These are phyloP conservation scores for Mnemiopsis leidyi DNA, from an alignment of 37 sponge, comb jelly and placozoan species.

Conservation along the genomic window DNA sequence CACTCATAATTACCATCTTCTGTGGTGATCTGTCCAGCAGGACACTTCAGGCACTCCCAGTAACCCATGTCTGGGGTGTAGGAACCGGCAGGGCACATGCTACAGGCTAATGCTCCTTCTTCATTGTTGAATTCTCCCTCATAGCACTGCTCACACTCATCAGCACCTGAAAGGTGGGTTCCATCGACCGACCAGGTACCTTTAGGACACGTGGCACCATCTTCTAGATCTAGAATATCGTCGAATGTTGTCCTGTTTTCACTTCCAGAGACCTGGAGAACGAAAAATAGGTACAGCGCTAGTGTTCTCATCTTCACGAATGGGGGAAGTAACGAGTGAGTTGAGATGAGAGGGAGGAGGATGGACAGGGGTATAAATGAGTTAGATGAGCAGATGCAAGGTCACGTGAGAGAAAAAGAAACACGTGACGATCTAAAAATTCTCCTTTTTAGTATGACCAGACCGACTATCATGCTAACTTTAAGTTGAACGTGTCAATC, in stretches of 20 bases:
- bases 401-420: no score
- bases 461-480: background rate
- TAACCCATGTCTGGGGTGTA: conserved; percentile 4
- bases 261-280: background rate
- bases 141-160: background rate
- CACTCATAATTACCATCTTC: background rate
- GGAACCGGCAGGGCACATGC: conserved; percentile 1
- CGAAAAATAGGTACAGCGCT: background rate
- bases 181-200: background rate
- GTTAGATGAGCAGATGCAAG: background rate
- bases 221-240: background rate
- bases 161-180: background rate
- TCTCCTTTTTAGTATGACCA: background rate
- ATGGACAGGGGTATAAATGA: background rate
- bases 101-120: background rate
- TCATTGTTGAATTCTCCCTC: background rate
- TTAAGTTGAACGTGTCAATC: background rate
- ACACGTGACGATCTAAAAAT: no score
- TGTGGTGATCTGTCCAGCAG: background rate
- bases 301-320: background rate
- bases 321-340: no score
- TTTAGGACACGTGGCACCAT: background rate
- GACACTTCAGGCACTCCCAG: conserved; percentile 49
- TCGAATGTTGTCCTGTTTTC: background rate
- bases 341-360: background rate